Percentiles rank a stretch among this genome's conserved stretches.
phyloP scores from a whole-genome alignment of 2,888 invertebrate genomes.

The Ennomos quercinarius region DNA sequence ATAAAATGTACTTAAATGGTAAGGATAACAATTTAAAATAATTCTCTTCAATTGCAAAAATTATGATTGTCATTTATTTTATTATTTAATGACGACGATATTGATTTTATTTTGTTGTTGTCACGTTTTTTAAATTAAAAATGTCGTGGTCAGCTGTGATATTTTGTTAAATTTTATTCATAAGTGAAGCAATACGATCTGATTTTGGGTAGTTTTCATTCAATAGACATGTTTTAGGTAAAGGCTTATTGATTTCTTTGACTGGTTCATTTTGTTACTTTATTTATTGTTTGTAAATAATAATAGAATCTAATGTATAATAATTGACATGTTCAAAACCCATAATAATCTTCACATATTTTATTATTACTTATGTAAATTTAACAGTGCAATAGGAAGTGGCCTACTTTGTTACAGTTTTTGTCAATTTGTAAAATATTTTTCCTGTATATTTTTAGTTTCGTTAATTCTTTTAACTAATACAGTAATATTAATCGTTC shows the following conservation, averaged over 20 bases:
- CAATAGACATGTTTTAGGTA: conserved; percentile 54
- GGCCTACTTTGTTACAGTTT: conserved; percentile 66
- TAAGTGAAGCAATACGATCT: conserved; percentile 71
- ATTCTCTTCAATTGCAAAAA: conserved; percentile 51
- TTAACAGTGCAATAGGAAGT: conserved; percentile 78
- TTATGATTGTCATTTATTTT: conserved; percentile 31
- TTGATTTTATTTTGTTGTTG: conserved; percentile 62
- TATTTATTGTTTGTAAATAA: conserved; percentile 85
- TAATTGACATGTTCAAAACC: conserved; percentile 69
- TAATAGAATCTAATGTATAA: conserved; percentile 58
- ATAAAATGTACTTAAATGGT: conserved; percentile 81
- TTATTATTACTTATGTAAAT: conserved; percentile 45
- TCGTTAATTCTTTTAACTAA: conserved; percentile 80
- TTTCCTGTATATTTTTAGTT: conserved; percentile 73
- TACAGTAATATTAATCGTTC: conserved; percentile 83
- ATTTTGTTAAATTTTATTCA: conserved; percentile 84
- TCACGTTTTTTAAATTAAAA: conserved; percentile 61
- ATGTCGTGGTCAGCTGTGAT: conserved; percentile 84
- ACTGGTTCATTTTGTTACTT: conserved; percentile 74
- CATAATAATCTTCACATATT: conserved; percentile 42
- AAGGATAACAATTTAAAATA: conserved; percentile 63
- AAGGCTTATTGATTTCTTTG: conserved; percentile 57
- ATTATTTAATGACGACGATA: conserved; percentile 43
- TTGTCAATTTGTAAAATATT: conserved; percentile 68
- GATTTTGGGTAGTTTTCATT: conserved; percentile 62